phyloP scores from a whole-genome alignment of 35 echinoderm and acorn worm species.

The Lytechinus pictus region DNA sequence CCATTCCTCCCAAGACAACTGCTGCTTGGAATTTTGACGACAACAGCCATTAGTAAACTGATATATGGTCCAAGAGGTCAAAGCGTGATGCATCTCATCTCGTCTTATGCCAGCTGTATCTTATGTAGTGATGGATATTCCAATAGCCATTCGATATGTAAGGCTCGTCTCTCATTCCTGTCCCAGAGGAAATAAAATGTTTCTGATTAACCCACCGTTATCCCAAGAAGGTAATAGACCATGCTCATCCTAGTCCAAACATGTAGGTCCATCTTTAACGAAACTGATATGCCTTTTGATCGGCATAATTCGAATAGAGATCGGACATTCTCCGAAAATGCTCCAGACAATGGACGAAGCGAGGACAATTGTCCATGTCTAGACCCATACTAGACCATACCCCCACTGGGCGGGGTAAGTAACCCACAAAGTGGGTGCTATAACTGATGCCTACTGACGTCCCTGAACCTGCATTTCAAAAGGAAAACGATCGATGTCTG shows the following conservation, averaged over 20 bases:
- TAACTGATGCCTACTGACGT: too few species aligned
- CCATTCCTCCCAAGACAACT: neutral
- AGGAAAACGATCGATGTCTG: too few species aligned
- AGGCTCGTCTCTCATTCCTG: neutral
- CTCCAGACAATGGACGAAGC: neutral
- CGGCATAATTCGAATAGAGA: neutral
- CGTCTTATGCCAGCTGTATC: neutral
- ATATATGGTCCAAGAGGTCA: neutral
- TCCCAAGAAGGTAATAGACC: neutral
- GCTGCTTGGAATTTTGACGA: neutral
- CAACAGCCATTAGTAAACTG: neutral
- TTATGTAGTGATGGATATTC: neutral
- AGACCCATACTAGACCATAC: too few species aligned
- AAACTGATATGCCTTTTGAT: too few species aligned
- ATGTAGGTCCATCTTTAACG: too few species aligned
- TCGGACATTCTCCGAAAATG: neutral
- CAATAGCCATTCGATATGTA: neutral
- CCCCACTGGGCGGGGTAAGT: neutral
- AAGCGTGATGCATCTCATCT: neutral
- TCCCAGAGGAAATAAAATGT: too few species aligned
- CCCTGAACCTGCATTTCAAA: too few species aligned
- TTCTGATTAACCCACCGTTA: neutral
- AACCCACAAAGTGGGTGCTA: too few species aligned
- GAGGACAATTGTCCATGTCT: neutral
- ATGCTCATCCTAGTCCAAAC: too few species aligned